These are phyloP conservation scores for Amazonetta brasiliensis DNA, from an alignment of 2,797 vertebrate genomes.

Conservation along the genomic window DNA sequence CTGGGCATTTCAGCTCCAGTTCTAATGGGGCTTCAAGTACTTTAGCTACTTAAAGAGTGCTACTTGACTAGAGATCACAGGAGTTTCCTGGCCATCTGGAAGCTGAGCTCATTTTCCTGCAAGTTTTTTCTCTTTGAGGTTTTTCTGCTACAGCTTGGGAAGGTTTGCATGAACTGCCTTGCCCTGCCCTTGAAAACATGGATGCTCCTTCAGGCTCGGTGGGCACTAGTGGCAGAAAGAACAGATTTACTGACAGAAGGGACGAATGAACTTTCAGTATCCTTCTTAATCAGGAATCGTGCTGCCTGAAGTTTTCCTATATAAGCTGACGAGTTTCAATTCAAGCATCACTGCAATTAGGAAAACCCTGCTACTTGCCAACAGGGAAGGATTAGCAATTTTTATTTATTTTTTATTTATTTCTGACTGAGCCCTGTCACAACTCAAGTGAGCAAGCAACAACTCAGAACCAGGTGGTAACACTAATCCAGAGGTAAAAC, in stretches of 20 bases:
- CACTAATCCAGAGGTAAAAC: not conserved
- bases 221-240: not conserved
- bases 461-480: not conserved
- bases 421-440: not conserved
- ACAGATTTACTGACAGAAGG: slow-evolving; percentile 35
- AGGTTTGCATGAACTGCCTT: not conserved
- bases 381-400: not conserved
- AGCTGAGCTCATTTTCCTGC: not conserved
- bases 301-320: not conserved
- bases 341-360: slow-evolving; percentile 27
- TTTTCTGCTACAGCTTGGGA: slow-evolving; percentile 17
- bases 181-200: slow-evolving; percentile 1
- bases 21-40: slow-evolving; percentile 1
- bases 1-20: not conserved
- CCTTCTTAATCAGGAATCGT: slow-evolving; percentile 8
- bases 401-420: not conserved
- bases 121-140: slow-evolving; percentile 13
- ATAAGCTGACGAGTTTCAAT: not conserved
- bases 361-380: slow-evolving; percentile 13
- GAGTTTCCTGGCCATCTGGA: not conserved
- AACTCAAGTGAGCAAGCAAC: not conserved
- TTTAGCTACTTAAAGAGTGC: not conserved
- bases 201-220: slow-evolving; percentile 7
- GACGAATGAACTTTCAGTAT: slow-evolving; percentile 37
- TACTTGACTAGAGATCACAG: not conserved